Evolutionary conservation across 2,113 vertebrate species (phyloP), one percentile per base, ranked within the genome.

Genomic region (Tragelaphus imberbis): DNA sequence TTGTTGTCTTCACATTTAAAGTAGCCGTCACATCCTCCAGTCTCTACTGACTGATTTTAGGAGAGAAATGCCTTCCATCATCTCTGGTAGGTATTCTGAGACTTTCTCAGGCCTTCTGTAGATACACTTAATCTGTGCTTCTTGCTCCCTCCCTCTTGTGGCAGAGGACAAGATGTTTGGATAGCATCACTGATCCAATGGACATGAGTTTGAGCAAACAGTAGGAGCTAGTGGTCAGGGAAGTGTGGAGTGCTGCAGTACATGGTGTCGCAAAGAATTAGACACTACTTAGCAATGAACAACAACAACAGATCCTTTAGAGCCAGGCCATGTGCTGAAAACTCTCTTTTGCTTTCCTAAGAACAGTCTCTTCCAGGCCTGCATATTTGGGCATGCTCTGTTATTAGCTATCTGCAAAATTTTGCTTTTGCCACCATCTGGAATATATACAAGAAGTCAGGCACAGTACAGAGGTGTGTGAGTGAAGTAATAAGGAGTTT

Each of bases 211-310:
- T 44, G 40, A 44, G 40, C 40, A 44, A 44, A 77, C 23, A 44
- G 23, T 27, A 77, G 71, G 12, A 44, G 40, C 11, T 77, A 44
- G 13, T 15, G 40, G 71, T 27, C 71, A 77, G 23, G 23, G 25
- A 77, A 44, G 2, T 44, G 3, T 44, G 40, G 12, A 25, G 23
- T 0, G 0, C 40, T 77, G 23, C 40, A 44, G 71, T 44, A 23
- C 40, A 44, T 27, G 71, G 71, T 40, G 23, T 44, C 2, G 0
- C 71, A 44, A 44, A 44, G 71, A 44, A 44, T 15, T 77, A 40
- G 71, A 4, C 12, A 77, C 27, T 40, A 44, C 71, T 44, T 77
- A 77, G 23, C 21, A 77, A 27, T 44, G 40, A 44, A 44, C 0
- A 2, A 44, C 12, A 44, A 14, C 12, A 77, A 27, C 40, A 44